Evolutionary conservation across 2,888 invertebrate species (phyloP).

Genomic region (Nomada hirtipes): DNA sequence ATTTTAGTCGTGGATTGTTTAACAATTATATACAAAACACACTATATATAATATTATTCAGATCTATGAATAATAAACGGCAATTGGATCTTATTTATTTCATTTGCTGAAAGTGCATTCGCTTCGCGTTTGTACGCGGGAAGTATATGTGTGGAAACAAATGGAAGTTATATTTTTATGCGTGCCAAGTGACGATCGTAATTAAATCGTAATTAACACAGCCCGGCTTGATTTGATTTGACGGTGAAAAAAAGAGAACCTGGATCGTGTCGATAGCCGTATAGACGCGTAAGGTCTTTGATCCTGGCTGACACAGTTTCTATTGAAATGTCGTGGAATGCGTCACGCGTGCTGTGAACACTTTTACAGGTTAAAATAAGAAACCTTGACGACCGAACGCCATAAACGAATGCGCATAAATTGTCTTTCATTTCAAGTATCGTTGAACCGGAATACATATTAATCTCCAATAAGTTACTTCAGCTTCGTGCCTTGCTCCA

Average conservation of each 20-base stretch:
- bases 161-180: slow-evolving; percentile 20
- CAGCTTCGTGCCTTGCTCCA: too few species aligned
- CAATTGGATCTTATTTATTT: background rate
- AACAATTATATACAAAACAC: background rate
- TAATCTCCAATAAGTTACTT: background rate
- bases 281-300: slow-evolving; percentile 38
- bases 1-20: background rate
- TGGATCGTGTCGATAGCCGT: slow-evolving; percentile 26
- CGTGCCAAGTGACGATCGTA: slow-evolving; percentile 33
- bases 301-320: slow-evolving; percentile 60
- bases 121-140: background rate
- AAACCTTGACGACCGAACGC: background rate
- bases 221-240: slow-evolving; percentile 35
- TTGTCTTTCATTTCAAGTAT: background rate
- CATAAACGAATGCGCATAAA: slow-evolving; percentile 8
- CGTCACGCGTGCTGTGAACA: slow-evolving; percentile 8
- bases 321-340: slow-evolving; percentile 45
- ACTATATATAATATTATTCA: background rate
- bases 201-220: slow-evolving; percentile 46
- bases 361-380: slow-evolving; percentile 33
- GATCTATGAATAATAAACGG: background rate
- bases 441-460: background rate
- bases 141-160: slow-evolving; percentile 15
- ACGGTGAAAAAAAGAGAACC: slow-evolving; percentile 18
- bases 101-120: background rate